A percentile compares a stretch with the other conserved stretches of the same genome.
These are phyloP conservation scores for Paedocypris sp. DNA, from an alignment of 2,113 vertebrate species.

Conservation along the genomic window DNA sequence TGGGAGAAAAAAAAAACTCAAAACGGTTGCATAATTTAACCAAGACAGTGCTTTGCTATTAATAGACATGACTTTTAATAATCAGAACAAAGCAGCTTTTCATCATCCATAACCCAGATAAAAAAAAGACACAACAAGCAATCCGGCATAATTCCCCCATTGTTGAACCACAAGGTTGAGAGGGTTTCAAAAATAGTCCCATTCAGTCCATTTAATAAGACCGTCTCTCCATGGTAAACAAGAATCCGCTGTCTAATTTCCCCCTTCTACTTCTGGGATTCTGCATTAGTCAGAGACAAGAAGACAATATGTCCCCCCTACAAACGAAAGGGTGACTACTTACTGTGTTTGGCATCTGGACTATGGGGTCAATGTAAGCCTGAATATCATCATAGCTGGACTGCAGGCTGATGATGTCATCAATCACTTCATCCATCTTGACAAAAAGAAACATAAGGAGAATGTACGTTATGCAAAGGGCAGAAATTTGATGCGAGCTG, in stretches of 20 bases:
- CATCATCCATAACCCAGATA: slow-evolving; percentile 12
- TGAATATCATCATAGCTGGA: slow-evolving; percentile 77
- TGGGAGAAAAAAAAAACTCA: slow-evolving; percentile 12
- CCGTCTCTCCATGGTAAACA: not conserved
- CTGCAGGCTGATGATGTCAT: slow-evolving; percentile 92
- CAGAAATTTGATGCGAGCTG: slow-evolving; percentile 1
- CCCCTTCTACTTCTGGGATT: slow-evolving; percentile 7
- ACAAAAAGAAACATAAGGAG: slow-evolving; percentile 14
- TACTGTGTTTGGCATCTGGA: slow-evolving; percentile 95
- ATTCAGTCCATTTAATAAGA: slow-evolving; percentile 3
- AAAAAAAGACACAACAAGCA: slow-evolving; percentile 30
- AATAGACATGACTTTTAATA: slow-evolving; percentile 14
- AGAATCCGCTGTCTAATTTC: slow-evolving; percentile 7
- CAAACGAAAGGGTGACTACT: slow-evolving; percentile 31
- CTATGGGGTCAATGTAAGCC: slow-evolving; percentile 74
- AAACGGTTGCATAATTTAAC: slow-evolving; percentile 10
- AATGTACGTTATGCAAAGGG: too few species aligned
- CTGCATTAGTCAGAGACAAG: not conserved
- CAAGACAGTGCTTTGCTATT: slow-evolving; percentile 6
- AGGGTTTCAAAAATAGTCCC: slow-evolving; percentile 9
- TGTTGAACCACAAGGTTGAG: slow-evolving; percentile 24
- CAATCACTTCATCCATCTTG: slow-evolving; percentile 92
- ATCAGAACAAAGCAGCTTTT: slow-evolving; percentile 33
- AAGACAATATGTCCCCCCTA: too few species aligned
- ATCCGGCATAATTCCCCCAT: slow-evolving; percentile 20